Evolutionary conservation across 2,888 invertebrate genomes (phyloP).

Genomic region (Lasioglossum lativentre): DNA sequence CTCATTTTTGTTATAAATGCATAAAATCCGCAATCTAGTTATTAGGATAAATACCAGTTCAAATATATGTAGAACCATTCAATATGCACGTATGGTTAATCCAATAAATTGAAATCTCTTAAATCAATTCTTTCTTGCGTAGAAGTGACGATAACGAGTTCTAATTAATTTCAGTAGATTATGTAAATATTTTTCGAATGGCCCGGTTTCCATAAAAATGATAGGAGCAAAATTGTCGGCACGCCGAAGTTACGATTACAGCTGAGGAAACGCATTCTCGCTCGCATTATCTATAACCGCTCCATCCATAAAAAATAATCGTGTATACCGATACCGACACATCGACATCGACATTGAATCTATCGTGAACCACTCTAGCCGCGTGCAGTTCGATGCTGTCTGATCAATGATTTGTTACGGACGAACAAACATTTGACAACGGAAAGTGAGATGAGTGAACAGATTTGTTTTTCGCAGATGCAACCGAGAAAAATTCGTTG

Average conservation of each 20-base stretch:
- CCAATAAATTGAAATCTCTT: background rate
- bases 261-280: slow-evolving; percentile 30
- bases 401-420: slow-evolving; percentile 20
- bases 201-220: background rate
- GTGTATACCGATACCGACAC: slow-evolving; percentile 58
- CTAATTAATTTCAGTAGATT: background rate
- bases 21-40: background rate
- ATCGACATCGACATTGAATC: slow-evolving; percentile 55
- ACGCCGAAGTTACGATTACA: slow-evolving; percentile 3
- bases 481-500: slow-evolving; percentile 85
- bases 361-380: slow-evolving; percentile 41
- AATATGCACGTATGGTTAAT: background rate
- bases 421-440: background rate
- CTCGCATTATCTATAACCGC: slow-evolving; percentile 61
- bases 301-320: slow-evolving; percentile 67
- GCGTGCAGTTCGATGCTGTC: slow-evolving; percentile 49
- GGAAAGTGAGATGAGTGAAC: background rate
- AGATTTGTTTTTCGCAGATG: slow-evolving; percentile 68
- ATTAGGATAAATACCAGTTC: background rate
- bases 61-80: background rate
- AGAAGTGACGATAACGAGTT: background rate
- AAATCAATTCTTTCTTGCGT: background rate
- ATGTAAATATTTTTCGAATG: background rate
- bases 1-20: background rate
- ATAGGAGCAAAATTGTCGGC: background rate